Base-by-base conservation (phyloP, 2,797 vertebrate genomes). In the Spondyliosoma cantharus region DNA sequence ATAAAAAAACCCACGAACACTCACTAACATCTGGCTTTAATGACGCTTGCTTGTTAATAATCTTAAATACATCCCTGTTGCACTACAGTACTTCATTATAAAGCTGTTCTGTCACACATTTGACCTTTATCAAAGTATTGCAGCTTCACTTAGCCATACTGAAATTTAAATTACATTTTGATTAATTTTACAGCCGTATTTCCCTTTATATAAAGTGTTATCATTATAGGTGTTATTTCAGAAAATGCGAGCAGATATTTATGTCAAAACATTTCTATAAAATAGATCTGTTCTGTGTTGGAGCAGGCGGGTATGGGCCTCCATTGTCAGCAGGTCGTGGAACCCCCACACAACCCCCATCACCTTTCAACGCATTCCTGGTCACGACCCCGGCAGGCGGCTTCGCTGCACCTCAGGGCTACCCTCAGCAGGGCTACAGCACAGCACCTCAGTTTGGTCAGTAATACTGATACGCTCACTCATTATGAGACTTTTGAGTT, bases 391-490 rank as follows among this genome's bases (percentile, higher is more conserved):
- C 97, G 71, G 96, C 97, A 0, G 97, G 96, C 83, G 93, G 97
- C 81, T 99, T 98, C 16, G 96, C 97, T 0, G 96, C 97, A 91
- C 97, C 97, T 78, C 98, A 99, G 94, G 98, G 96, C 92, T 99
- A 97, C 90, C 95, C 97, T 81, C 97, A 98, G 91, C 95, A 95
- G 93, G 97, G 96, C 93, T 99, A 99, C 64, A 97, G 96, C 78
- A 97, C 97, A 83, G 96, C 97, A 86, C 98, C 98, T 75, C 98
- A 97, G 46, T 99, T 98, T 91, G 98, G 98, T 99, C 94, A 96
- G 97, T 96, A 70, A 17, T 11, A 45, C 76, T 16, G 9, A 45
- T n/a, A 20, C 61, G 46, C 29, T 61, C 25, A 17, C 24, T 46
- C 13, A 9, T 58, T 61, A 46, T 46, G 14, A 52, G 16, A 48